Evolutionary conservation across 1,140 invertebrate species (phyloP).

Genomic region (Halyomorpha halys): DNA sequence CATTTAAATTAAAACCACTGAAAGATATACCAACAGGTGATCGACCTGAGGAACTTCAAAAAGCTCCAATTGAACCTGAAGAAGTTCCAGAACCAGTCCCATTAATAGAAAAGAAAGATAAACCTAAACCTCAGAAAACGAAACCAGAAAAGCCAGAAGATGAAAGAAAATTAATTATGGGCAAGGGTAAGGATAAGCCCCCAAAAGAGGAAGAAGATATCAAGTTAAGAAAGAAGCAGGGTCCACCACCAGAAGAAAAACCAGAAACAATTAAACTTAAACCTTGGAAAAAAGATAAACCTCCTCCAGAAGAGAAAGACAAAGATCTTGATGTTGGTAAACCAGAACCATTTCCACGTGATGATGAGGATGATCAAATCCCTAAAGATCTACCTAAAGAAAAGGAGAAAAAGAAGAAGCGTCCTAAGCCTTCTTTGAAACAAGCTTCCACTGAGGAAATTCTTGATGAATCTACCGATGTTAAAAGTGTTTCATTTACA

Average conservation of each 20-base stretch:
- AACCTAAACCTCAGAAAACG: slow-evolving; percentile 27
- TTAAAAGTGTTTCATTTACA: slow-evolving; percentile 27
- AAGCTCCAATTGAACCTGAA: slow-evolving; percentile 27
- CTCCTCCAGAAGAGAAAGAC: slow-evolving; percentile 25
- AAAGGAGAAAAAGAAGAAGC: slow-evolving; percentile 21
- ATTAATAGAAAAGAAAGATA: slow-evolving; percentile 32
- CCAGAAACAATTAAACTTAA: slow-evolving; percentile 32
- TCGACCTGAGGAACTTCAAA: slow-evolving; percentile 26
- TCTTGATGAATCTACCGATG: slow-evolving; percentile 19
- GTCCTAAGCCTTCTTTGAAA: slow-evolving; percentile 24
- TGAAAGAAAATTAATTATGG: slow-evolving; percentile 37
- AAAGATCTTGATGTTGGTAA: slow-evolving; percentile 26
- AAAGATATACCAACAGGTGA: slow-evolving; percentile 31
- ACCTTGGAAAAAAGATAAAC: slow-evolving; percentile 31
- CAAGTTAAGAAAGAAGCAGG: slow-evolving; percentile 38
- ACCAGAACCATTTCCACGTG: slow-evolving; percentile 24
- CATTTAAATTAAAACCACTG: slow-evolving; percentile 30
- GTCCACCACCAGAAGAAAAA: slow-evolving; percentile 32
- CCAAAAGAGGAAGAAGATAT: slow-evolving; percentile 36
- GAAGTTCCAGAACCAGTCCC: slow-evolving; percentile 28
- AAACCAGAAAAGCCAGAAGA: slow-evolving; percentile 32
- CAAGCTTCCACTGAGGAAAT: slow-evolving; percentile 20
- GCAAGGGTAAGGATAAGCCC: slow-evolving; percentile 35
- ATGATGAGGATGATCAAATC: background rate
- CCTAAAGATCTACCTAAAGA: slow-evolving; percentile 6